phyloP scores from a whole-genome alignment of 2,888 invertebrate genomes.

The Punctoribates punctum region DNA sequence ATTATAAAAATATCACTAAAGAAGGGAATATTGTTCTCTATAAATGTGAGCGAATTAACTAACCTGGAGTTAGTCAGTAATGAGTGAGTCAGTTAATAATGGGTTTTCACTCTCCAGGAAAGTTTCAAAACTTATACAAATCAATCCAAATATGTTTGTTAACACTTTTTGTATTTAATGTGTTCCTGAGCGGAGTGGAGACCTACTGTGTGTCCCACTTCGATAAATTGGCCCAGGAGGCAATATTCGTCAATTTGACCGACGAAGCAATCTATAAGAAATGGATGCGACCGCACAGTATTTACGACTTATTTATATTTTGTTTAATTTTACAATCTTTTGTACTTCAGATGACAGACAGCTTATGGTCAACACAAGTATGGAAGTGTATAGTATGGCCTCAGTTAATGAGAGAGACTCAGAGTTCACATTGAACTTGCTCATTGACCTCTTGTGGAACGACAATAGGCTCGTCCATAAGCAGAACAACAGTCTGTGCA shows the following conservation, averaged over 20 bases:
- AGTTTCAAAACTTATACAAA: no score
- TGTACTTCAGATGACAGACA: neutral
- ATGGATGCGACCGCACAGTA: conserved; percentile 21
- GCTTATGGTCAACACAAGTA: conserved; percentile 3
- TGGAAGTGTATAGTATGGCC: conserved; percentile 33
- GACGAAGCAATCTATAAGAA: neutral
- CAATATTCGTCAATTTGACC: neutral
- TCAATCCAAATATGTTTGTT: no score
- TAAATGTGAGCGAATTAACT: no score
- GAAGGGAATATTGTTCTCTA: no score
- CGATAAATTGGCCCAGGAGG: neutral
- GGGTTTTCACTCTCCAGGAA: no score
- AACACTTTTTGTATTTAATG: neutral
- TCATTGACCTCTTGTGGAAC: conserved; percentile 33
- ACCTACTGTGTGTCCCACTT: neutral
- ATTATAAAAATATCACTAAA: no score
- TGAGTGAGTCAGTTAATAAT: no score
- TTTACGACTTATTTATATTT: no score
- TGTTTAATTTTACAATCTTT: no score
- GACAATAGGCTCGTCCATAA: conserved; percentile 14
- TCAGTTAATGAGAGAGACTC: conserved; percentile 35
- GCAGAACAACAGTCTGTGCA: neutral
- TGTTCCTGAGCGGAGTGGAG: neutral
- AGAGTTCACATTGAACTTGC: conserved; percentile 8
- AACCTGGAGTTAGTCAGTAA: no score